These are phyloP conservation scores for Scomber japonicus DNA, from an alignment of 2,113 vertebrate genomes.

Conservation along the genomic window DNA sequence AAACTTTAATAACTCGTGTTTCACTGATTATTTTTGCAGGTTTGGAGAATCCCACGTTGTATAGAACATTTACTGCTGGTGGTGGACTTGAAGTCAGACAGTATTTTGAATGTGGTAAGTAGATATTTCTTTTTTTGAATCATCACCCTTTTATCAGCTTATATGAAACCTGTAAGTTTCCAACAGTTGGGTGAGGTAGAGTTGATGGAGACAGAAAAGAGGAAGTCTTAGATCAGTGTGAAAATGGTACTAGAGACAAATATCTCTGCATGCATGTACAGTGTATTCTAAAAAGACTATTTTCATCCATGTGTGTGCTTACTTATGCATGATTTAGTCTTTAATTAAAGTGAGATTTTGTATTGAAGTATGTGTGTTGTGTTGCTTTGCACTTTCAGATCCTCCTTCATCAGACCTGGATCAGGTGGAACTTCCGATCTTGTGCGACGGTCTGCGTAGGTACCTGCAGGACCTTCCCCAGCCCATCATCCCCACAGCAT, in stretches of 20 bases:
- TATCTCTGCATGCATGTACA: not conserved
- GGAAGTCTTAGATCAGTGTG: too few relatives aligned
- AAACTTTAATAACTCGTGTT: not conserved
- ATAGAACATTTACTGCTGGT: conserved; percentile 90
- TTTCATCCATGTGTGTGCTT: not conserved
- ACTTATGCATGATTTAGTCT: not conserved
- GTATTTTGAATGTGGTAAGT: conserved; percentile 91
- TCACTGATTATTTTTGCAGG: conserved; percentile 78
- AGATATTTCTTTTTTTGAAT: not conserved
- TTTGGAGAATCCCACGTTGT: conserved; percentile 92
- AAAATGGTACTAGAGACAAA: not conserved
- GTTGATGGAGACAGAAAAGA: not conserved
- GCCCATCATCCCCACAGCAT: conserved; percentile 90
- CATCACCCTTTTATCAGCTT: not conserved
- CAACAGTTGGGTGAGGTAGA: not conserved
- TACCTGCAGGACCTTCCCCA: conserved; percentile 96
- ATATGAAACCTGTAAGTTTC: not conserved
- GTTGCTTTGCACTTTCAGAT: conserved; percentile 80
- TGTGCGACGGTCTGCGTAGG: conserved; percentile 91
- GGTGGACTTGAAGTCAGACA: conserved; percentile 90
- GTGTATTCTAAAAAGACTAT: not conserved
- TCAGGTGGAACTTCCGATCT: conserved; percentile 88
- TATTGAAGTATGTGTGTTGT: not conserved
- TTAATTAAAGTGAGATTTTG: not conserved
- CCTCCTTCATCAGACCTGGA: conserved; percentile 87